phyloP scores from a whole-genome alignment of 2,113 vertebrate genomes.

The Orycteropus afer region DNA sequence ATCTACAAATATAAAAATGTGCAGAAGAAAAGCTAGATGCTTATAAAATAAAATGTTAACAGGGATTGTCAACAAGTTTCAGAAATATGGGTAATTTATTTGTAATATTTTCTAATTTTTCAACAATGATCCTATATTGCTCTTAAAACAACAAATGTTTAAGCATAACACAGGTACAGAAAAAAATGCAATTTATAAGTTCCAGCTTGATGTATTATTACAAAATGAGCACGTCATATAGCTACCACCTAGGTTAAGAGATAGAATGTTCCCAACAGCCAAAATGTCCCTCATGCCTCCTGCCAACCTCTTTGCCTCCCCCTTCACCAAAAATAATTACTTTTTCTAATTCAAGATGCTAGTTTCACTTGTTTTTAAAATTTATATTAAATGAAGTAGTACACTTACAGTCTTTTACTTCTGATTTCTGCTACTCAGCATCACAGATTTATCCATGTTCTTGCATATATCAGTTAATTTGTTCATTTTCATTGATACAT shows the following conservation, averaged over 20 bases:
- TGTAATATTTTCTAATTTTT: slow-evolving; percentile 32
- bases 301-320: background rate
- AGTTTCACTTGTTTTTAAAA: background rate
- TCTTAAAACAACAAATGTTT: background rate
- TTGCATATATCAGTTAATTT: background rate
- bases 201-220: background rate
- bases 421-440: background rate
- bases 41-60: background rate
- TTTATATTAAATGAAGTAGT: background rate
- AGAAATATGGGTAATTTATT: background rate
- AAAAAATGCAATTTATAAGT: background rate
- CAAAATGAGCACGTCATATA: background rate
- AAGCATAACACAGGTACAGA: background rate
- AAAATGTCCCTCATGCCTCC: background rate
- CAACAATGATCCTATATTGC: background rate
- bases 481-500: background rate
- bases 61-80: background rate
- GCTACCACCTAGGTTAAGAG: background rate
- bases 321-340: background rate
- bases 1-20: background rate
- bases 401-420: background rate
- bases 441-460: background rate
- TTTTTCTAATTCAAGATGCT: background rate
- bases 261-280: background rate
- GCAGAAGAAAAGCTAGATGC: background rate